Base-by-base conservation (phyloP, 2,888 invertebrate species). In the Neoitamus cyanurus region DNA sequence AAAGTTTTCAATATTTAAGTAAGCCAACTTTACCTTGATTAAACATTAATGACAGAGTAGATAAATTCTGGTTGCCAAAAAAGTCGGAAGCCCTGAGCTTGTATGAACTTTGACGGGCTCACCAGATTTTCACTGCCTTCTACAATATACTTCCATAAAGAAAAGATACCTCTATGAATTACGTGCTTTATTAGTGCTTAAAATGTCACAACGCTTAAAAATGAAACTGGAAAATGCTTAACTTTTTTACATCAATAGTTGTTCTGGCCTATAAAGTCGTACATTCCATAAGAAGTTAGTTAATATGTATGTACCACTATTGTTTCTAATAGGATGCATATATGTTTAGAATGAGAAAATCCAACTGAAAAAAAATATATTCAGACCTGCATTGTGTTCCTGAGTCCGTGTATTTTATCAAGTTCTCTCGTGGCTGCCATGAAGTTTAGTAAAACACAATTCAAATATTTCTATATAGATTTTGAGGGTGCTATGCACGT, bases 181-280 rank as follows among this genome's bases (percentile, higher is more conserved):
- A 58, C 31, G 78, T 80, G 78, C 58, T 80, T 80, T 80, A 80
- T 80, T 80, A 80, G 78, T 80, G 30, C 78, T 80, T 58, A 48
- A 78, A 78, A 30, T 78, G 48, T 80, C 78, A 80, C 78, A 80
- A 80, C 78, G 78, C 78, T 28, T 77, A 77, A 80, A 80, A 58
- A 80, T 58, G n/a, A 37, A 78, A 48, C 42, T 75, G 37, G 75
- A 25, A 30, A 75, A 75, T 75, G 42, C 28, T 58, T 58, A 58
- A 15, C n/a, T 42, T 75, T 42, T 42, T 75, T 75, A 75, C 75
- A 75, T 37, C 75, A 75, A 75, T 13, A 75, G 42, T 58, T 58
- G 20, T 58, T 25, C 0, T 4, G 42, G 28, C 42, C 42, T 75
- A 37, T 42, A 75, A 75, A 42, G 42, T 75, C 42, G 28, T 46